A percentile compares a stretch with the other conserved stretches of the same genome.
These are phyloP conservation scores for Atta cephalotes DNA, from an alignment of 1,140 invertebrate genomes.

Conservation along the genomic window DNA sequence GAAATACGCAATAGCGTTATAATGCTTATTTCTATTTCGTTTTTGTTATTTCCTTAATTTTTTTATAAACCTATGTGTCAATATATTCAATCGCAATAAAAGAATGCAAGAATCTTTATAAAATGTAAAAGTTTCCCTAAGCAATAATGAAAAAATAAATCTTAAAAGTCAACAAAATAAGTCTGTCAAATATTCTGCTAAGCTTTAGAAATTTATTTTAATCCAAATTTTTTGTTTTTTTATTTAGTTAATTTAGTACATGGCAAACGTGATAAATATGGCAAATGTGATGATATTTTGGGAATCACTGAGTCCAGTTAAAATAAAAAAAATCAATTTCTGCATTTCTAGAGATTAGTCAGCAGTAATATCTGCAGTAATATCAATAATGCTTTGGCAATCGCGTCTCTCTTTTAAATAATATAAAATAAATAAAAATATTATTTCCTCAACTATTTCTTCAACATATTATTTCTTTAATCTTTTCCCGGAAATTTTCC, in stretches of 20 bases:
- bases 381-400: conserved; percentile 8
- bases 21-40: background rate
- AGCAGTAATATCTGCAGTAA: background rate
- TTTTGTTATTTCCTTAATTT: background rate
- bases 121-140: conserved; percentile 23
- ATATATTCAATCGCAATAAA: background rate
- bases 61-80: background rate
- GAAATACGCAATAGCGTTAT: background rate
- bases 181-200: background rate
- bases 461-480: background rate
- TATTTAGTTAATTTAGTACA: background rate
- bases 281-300: background rate
- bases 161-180: background rate
- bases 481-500: background rate
- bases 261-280: background rate
- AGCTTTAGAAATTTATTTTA: conserved; percentile 6
- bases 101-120: background rate
- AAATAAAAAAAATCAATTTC: background rate
- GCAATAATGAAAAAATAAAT: conserved; percentile 14
- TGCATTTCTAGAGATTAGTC: conserved; percentile 6
- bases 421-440: conserved; percentile 32
- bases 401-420: conserved; percentile 11
- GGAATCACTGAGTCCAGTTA: background rate
- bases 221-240: background rate
- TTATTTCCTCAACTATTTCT: background rate